Evolutionary conservation across 2,888 invertebrate species (phyloP).

Genomic region (Stenodema calcarata): DNA sequence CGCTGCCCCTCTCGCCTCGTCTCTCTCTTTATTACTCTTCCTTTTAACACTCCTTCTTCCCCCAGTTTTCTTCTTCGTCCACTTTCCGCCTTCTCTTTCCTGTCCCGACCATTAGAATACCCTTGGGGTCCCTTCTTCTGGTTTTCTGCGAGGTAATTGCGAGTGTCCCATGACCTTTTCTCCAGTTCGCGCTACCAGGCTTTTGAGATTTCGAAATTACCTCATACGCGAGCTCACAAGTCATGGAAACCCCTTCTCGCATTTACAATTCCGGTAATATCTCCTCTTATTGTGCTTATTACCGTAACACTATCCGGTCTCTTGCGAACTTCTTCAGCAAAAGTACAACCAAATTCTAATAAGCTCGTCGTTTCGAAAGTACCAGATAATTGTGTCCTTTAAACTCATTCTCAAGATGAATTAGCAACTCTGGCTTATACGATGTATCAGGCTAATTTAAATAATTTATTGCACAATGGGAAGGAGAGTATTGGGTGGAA

Average conservation of each 20-base stretch:
- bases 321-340: too few species aligned
- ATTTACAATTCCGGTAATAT: too few species aligned
- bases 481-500: too few species aligned
- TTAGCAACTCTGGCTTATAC: too few species aligned
- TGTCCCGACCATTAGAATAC: constrained; percentile 28
- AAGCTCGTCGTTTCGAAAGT: too few species aligned
- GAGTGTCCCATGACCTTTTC: constrained; percentile 4
- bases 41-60: background rate
- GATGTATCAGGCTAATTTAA: too few species aligned
- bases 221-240: background rate
- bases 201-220: background rate
- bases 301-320: too few species aligned
- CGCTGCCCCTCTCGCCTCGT: background rate
- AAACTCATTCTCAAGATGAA: too few species aligned
- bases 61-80: background rate
- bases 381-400: too few species aligned
- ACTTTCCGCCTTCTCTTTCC: background rate
- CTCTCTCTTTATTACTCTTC: background rate
- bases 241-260: background rate
- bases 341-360: too few species aligned
- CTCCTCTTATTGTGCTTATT: too few species aligned
- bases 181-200: background rate
- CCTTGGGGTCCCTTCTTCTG: background rate
- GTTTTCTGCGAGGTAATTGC: constrained; percentile 12
- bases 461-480: too few species aligned